phyloP scores from a whole-genome alignment of 2,888 invertebrate species.

The Steromphala cineraria region DNA sequence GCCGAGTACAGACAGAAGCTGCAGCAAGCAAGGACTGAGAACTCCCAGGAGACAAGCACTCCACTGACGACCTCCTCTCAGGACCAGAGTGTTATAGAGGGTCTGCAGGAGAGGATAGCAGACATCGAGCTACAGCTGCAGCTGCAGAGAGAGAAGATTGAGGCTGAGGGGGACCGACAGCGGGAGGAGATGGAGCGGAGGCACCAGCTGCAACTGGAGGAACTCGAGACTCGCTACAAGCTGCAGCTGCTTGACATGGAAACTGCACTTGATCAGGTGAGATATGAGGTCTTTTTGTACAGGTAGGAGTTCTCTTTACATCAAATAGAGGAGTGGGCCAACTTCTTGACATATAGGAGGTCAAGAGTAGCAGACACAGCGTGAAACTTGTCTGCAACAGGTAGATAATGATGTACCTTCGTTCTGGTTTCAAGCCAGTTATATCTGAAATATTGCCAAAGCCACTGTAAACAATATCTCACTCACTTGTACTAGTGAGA shows the following conservation, averaged over 20 bases:
- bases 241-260: conserved; percentile 10
- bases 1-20: conserved; percentile 42
- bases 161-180: conserved; percentile 37
- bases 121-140: conserved; percentile 37
- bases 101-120: conserved; percentile 28
- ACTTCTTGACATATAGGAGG: too few relatives aligned
- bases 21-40: conserved; percentile 34
- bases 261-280: background rate
- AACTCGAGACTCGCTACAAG: conserved; percentile 16
- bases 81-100: conserved; percentile 30
- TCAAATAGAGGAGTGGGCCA: background rate
- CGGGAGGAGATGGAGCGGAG: conserved; percentile 34
- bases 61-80: conserved; percentile 39
- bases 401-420: too few relatives aligned
- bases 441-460: too few relatives aligned
- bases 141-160: conserved; percentile 43
- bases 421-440: too few relatives aligned
- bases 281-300: background rate
- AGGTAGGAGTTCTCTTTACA: background rate
- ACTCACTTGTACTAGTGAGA: too few relatives aligned
- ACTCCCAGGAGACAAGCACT: conserved; percentile 33
- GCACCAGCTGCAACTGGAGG: conserved; percentile 27
- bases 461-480: too few relatives aligned
- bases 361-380: too few relatives aligned
- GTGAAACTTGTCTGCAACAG: too few relatives aligned